These are phyloP conservation scores for Melanotaenia pygmaea DNA, from an alignment of 2,797 vertebrate species.

Conservation along the genomic window DNA sequence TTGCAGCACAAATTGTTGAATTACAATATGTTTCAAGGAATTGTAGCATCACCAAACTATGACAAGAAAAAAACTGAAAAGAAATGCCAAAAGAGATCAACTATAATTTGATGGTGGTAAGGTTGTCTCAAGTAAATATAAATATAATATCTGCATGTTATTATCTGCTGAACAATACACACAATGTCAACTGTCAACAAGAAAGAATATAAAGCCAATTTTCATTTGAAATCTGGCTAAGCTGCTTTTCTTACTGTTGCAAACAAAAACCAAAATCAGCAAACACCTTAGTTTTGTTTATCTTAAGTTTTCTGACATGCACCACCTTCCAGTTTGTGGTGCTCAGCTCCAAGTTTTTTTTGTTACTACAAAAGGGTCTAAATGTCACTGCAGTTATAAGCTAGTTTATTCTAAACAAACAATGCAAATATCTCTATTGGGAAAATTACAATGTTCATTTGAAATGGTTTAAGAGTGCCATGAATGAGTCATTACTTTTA, in stretches of 20 bases:
- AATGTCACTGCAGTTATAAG: neutral
- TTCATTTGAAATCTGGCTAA: neutral
- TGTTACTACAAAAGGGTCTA: neutral
- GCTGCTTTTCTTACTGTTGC: neutral
- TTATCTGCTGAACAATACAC: neutral
- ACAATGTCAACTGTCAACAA: neutral
- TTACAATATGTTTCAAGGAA: conserved; percentile 35
- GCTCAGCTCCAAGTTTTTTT: neutral
- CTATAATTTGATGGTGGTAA: too few species aligned
- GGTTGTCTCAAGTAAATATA: too few species aligned
- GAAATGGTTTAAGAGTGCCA: neutral
- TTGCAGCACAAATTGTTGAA: conserved; percentile 43
- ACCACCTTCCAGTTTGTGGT: neutral
- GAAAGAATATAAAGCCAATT: neutral
- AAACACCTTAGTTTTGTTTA: neutral
- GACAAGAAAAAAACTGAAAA: conserved; percentile 3
- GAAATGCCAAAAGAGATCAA: neutral
- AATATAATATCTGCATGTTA: neutral
- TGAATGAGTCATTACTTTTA: neutral
- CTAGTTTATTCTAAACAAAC: neutral
- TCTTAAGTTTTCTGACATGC: neutral
- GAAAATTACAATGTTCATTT: neutral
- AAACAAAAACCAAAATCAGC: neutral
- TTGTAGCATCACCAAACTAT: conserved; percentile 4
- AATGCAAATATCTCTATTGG: neutral